These are phyloP conservation scores for Cygnus atratus DNA, from an alignment of 2,113 vertebrate species.

Conservation along the genomic window DNA sequence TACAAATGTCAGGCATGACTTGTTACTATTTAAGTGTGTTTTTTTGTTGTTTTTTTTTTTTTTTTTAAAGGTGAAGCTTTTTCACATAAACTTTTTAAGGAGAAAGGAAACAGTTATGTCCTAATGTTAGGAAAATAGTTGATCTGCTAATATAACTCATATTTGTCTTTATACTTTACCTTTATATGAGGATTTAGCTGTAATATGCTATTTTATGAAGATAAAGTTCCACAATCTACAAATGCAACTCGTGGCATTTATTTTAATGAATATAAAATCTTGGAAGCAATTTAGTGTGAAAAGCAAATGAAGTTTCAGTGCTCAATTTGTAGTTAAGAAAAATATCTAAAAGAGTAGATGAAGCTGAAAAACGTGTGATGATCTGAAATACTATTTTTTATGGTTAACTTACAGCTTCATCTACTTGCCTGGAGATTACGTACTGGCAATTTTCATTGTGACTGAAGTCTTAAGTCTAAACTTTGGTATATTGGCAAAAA, in stretches of 20 bases:
- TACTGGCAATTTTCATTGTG: background rate
- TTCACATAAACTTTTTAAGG: slow-evolving; percentile 19
- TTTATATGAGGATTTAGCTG: background rate
- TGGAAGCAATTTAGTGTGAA: slow-evolving; percentile 53
- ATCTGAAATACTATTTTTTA: slow-evolving; percentile 40
- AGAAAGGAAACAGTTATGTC: slow-evolving; percentile 13
- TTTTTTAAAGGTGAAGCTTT: slow-evolving; percentile 46
- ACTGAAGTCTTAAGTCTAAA: background rate
- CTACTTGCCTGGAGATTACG: background rate
- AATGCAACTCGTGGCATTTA: slow-evolving; percentile 9
- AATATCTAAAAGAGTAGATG: slow-evolving; percentile 47
- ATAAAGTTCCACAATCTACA: slow-evolving; percentile 28
- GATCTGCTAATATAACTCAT: background rate
- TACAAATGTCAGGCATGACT: slow-evolving; percentile 84
- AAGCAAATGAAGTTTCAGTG: slow-evolving; percentile 46
- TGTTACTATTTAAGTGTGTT: slow-evolving; percentile 80
- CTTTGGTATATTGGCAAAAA: background rate
- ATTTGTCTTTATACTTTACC: slow-evolving; percentile 49
- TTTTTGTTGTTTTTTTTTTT: slow-evolving; percentile 60
- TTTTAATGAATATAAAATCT: slow-evolving; percentile 55
- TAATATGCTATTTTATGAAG: slow-evolving; percentile 1
- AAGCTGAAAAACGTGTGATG: slow-evolving; percentile 52
- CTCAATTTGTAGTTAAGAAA: slow-evolving; percentile 60
- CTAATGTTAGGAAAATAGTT: slow-evolving; percentile 20
- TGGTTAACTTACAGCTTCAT: background rate